Base-by-base conservation (phyloP, 2,113 vertebrate species). In the Petroica traversi region DNA sequence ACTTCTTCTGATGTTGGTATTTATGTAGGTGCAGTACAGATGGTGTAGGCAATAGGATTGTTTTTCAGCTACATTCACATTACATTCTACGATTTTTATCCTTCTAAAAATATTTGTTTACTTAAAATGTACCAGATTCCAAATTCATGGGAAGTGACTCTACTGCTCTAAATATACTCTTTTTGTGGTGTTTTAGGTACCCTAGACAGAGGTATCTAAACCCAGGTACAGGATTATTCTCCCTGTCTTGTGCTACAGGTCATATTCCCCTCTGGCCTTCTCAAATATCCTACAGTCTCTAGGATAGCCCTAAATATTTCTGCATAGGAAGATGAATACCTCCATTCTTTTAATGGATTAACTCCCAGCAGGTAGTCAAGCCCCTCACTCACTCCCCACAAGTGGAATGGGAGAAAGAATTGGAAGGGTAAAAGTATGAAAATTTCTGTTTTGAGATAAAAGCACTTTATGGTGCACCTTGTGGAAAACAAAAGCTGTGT, bases 41-140 rank as follows among this genome's bases (percentile, higher is more conserved):
- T 67, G 48, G 45, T 88, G 66, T 54, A 58, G 66, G 71, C 2
- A 18, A 67, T 12, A 4, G 25, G 5, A 58, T 45, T 84, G 57
- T 69, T 92, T 88, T 90, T 78, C 63, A 46, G 22, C 25, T 82
- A 45, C 51, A n/a, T 85, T 78, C 46, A 71, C 51, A 41, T 81
- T 78, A 38, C 25, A 62, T 77, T 61, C 54, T 61, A 51, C 38
- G n/a, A 49, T 49, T 59, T 92, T 61, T 28, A 58, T 58, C 6
- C 4, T 71, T 17, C 34, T n/a, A 54, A 90, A 83, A 92, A 67
- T 71, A 58, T n/a, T 85, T 85, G 25, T 88, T 82, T 88, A 40
- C 48, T 62, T 82, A 26, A 85, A 93, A 82, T 12, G 11, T 38
- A 23, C 9, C 6, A 0, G 7, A 58, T 58, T 62, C n/a, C 69